Conservation (phyloP, 2,797 vertebrate species). For the Acanthornis magna region DNA sequence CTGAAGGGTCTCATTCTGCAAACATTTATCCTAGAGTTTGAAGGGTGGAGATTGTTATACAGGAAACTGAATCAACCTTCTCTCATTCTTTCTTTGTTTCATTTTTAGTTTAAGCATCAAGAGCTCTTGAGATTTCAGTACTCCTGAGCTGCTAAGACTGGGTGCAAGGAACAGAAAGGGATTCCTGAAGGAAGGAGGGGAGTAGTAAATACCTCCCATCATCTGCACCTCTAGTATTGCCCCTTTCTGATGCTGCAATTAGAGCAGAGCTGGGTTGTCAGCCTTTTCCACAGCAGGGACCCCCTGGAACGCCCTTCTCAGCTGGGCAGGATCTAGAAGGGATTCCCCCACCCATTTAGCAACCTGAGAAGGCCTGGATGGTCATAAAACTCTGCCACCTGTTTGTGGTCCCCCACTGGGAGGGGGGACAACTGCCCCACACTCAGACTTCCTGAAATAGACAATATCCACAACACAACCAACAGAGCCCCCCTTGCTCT, state of each 20-base stretch:
- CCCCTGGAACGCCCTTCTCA: conserved; percentile 21
- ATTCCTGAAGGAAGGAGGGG: background rate
- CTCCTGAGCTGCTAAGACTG: background rate
- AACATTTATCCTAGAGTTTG: background rate
- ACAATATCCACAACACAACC: background rate
- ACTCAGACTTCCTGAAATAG: conserved; percentile 35
- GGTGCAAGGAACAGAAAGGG: background rate
- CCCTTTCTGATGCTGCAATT: background rate
- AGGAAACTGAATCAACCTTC: background rate
- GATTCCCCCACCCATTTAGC: conserved; percentile 43
- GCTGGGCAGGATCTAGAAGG: conserved; percentile 36
- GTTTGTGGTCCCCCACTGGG: conserved; percentile 14
- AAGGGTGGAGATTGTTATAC: background rate
- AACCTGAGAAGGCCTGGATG: conserved; percentile 32
- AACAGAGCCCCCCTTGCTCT: background rate
- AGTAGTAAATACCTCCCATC: background rate
- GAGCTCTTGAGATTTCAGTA: background rate
- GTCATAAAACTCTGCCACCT: conserved; percentile 42
- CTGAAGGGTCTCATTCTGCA: conserved; percentile 14
- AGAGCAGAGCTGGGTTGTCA: background rate
- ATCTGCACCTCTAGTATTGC: background rate
- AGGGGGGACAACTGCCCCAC: conserved; percentile 23
- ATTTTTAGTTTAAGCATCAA: background rate
- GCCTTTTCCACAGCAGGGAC: background rate
- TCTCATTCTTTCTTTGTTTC: background rate